These are phyloP conservation scores for Amorpha juglandis DNA, from an alignment of 2,888 invertebrate genomes.

Conservation along the genomic window DNA sequence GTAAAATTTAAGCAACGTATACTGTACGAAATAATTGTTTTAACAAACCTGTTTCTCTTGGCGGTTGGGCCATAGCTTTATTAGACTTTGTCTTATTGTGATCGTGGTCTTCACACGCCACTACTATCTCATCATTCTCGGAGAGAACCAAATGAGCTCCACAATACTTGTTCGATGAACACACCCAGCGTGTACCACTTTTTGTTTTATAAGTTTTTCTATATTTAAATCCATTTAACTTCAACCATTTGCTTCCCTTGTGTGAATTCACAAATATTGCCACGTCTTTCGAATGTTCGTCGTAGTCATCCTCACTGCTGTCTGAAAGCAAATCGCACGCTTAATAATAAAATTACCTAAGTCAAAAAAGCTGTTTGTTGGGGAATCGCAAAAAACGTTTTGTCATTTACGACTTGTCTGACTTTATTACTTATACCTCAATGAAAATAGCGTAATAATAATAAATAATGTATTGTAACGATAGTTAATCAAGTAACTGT, in stretches of 20 bases:
- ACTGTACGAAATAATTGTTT: neutral
- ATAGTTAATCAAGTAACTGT: no score
- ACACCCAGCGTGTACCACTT: conserved; percentile 49
- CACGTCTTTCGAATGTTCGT: conserved; percentile 33
- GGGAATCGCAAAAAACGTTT: no score
- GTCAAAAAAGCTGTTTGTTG: no score
- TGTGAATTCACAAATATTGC: conserved; percentile 43
- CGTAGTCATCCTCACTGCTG: conserved; percentile 28
- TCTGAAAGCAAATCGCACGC: neutral
- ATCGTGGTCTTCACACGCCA: conserved; percentile 37
- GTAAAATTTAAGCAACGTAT: no score
- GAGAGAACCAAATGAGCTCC: conserved; percentile 47
- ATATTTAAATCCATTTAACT: conserved; percentile 36
- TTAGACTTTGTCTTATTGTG: conserved; percentile 34
- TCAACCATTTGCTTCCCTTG: conserved; percentile 43
- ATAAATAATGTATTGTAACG: no score
- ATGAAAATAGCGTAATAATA: no score
- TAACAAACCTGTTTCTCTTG: conserved; percentile 17
- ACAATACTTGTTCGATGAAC: conserved; percentile 42
- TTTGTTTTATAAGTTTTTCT: conserved; percentile 45
- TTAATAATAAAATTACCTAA: no score
- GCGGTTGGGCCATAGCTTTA: conserved; percentile 13
- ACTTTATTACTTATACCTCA: no score
- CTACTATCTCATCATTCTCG: conserved; percentile 48
- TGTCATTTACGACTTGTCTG: no score